Evolutionary conservation across 1,140 invertebrate genomes (phyloP), one percentile per base, ranked within the genome.

Genomic region (Yoshiicerus persimilis): DNA sequence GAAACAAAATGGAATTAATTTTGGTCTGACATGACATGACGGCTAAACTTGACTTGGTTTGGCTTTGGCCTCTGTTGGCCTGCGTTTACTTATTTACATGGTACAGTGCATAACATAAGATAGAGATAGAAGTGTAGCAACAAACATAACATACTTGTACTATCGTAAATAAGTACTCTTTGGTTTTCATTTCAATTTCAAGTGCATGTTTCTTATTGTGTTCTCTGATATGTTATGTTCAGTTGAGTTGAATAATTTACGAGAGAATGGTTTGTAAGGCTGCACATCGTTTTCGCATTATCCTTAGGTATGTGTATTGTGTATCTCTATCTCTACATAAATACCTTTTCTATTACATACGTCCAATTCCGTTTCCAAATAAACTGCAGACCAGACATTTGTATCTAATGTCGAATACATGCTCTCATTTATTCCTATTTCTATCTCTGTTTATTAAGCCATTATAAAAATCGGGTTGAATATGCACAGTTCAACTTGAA

Each of bases 21-120:
- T 80, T 80, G 75, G 75, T 80, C 75, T 80, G 75, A 80, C 75
- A 80, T 80, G 75, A 80, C 75, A 80, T 80, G 75, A 80, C 30
- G 34, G 32, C 30, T 32, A 80, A 80, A 80, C 75, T 80, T 80
- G 75, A 80, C 75, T 80, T 80, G 32, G 32, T 38, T 80, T 32
- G 20, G n/a, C 38, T 80, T 38, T 80, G 75, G 34, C 75, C 66
- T 30, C 20, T 56, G 47, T 70, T 70, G 66, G 25, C 30, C 25
- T 70, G 66, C 30, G 10, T 70, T 70, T 70, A 13, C 66, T 70
- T n/a, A n/a, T n/a, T 70, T 70, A 70, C 66, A 70, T 70, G 66
- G 66, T 70, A 70, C 66, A 70, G 30, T 30, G 25, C 66, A 70
- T 70, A 30, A 70, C 41, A n/a, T n/a, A 20, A 77, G 70, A 77